Percentiles rank a stretch among this genome's conserved stretches.
phyloP scores from a whole-genome alignment of 1,140 invertebrate genomes.

The Macrobrachium rosenbergii region DNA sequence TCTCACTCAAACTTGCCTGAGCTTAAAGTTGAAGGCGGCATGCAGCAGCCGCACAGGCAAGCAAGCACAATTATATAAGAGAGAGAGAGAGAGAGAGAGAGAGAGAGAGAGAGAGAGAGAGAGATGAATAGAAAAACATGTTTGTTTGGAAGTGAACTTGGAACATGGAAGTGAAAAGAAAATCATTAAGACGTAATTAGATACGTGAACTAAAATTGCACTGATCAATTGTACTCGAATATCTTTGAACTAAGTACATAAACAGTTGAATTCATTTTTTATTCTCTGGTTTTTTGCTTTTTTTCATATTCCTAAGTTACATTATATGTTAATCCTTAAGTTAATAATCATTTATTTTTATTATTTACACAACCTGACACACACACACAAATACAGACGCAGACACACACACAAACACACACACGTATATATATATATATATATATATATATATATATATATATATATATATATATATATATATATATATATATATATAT shows the following conservation, averaged over 20 bases:
- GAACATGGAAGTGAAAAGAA: neutral
- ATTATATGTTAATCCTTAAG: no score
- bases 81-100: conserved; percentile 38
- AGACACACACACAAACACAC: no score
- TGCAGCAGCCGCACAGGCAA: neutral
- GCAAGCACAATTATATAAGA: neutral
- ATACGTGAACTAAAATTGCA: neutral
- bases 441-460: no score
- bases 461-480: no score
- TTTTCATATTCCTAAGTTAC: no score
- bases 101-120: conserved; percentile 28
- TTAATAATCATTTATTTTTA: no score
- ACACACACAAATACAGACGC: no score
- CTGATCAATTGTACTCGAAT: neutral
- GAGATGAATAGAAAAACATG: neutral
- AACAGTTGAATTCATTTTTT: neutral
- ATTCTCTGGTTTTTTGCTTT: no score
- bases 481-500: no score
- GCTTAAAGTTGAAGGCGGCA: conserved; percentile 29
- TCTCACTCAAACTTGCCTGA: conserved; percentile 2
- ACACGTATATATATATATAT: no score
- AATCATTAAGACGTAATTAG: neutral
- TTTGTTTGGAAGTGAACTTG: no score
- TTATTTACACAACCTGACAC: no score
- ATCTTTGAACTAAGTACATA: neutral